Evolutionary conservation across 2,888 invertebrate genomes (phyloP), one percentile per base, ranked within the genome.

Genomic region (Rutpela maculata): DNA sequence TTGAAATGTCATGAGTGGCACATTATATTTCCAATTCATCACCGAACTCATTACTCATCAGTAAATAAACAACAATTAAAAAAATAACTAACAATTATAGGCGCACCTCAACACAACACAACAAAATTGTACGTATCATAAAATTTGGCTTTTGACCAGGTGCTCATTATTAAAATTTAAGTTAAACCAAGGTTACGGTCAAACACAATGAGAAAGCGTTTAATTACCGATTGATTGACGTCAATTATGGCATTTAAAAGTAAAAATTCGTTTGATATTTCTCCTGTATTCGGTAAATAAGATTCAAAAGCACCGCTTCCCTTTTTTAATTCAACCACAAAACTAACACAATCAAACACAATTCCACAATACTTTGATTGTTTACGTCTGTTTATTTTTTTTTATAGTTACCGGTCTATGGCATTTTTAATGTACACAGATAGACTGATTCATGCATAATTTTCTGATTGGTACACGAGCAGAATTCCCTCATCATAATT

Each of bases 181-280:
- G n/a, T 9, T 22, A n/a, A 22, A 35, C 62, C 62, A 62, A 62
- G 62, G 62, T 62, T 31, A 35, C 26, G 62, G 62, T 62, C 62
- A 62, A 60, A 60, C n/a, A 35, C 62, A 62, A 31, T 62, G 62
- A 26, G 62, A 31, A 62, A n/a, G 22, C 62, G n/a, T 62, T 62
- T 62, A 26, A 62, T 62, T 62, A 62, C 31, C 62, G 15, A 62
- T 31, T 62, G 60, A 62, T 26, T 62, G 62, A 62, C 62, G 62
- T 62, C 62, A 62, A 62, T 62, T 62, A 62, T 31, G 62, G n/a
- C 62, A 62, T 62, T 62, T 62, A 22, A 62, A 26, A 62, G 62
- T 62, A 1, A 3, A 26, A 26, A 26, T 26, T 62, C 9, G 9
- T n/a, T n/a, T 62, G 60, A n/a, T 35, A 31, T n/a, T 31, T 62